Evolutionary conservation across 2,797 vertebrate genomes (phyloP), one percentile per base, ranked within the genome.

Genomic region (Ataeniobius toweri): DNA sequence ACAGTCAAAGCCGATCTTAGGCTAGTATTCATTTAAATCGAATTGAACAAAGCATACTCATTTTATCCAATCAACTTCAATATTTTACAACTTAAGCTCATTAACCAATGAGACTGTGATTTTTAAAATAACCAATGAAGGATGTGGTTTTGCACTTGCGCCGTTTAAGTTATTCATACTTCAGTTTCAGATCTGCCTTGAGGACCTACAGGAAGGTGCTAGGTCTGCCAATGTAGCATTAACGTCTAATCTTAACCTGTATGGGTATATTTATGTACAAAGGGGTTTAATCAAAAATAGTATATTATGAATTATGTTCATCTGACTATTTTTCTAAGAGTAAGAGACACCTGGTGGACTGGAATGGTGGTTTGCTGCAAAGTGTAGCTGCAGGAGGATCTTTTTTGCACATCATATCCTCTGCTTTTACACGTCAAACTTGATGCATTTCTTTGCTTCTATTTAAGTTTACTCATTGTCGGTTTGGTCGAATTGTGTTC

Each of bases 211-310:
- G 88, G 89, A 89, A 87, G 76, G 82, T 87, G 82, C 84, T 89
- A 83, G 83, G 89, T 88, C 86, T 89, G 92, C 88, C 90, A 89
- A 85, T 92, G 95, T 95, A 95, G 94, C 94, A 92, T 95, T 93
- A 90, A 89, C 90, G 86, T 90, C 82, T 89, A 73, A 83, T 69
- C 81, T 89, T 90, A 77, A 82, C 88, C 83, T 88, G 79, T 9
- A 74, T 83, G 85, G 84, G 80, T 92, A 91, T 94, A 94, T 94
- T 92, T 94, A 94, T 95, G 94, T 95, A 94, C 79, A 93, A 93
- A 95, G 85, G 88, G 89, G 91, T 94, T 95, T 95, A 95, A 95
- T 93, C 82, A 92, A 89, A 95, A 92, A 93, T 93, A 93, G 90
- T 93, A 91, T 95, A 92, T 92, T 88, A 86, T 94, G 85, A 93